phyloP scores from a whole-genome alignment of 2,113 vertebrate species.

The Caracal caracal region DNA sequence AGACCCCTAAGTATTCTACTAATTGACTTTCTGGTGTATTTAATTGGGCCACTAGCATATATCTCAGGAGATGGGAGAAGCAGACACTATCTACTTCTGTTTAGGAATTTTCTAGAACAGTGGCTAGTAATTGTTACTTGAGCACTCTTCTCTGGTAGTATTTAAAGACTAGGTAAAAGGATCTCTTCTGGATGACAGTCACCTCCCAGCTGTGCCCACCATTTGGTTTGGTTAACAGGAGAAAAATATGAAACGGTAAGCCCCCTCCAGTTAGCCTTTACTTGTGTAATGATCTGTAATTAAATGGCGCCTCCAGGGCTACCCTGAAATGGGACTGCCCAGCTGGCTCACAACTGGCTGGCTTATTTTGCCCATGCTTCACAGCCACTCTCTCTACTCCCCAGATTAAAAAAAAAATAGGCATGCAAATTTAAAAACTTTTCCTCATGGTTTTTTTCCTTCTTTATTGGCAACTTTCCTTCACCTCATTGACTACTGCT shows the following conservation, averaged over 20 bases:
- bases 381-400: background rate
- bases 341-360: slow-evolving; percentile 5
- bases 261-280: background rate
- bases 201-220: background rate
- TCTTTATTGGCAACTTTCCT: background rate
- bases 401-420: background rate
- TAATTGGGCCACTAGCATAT: background rate
- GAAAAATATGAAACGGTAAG: background rate
- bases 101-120: slow-evolving; percentile 34
- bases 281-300: slow-evolving; percentile 34
- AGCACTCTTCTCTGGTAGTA: background rate
- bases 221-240: slow-evolving; percentile 13
- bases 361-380: background rate
- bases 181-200: background rate
- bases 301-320: background rate
- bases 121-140: background rate
- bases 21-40: background rate
- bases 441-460: background rate
- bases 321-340: background rate
- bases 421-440: background rate
- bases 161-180: background rate
- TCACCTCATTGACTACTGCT: background rate
- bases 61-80: background rate
- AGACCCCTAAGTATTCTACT: background rate
- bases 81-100: background rate